Evolutionary conservation across 2,797 vertebrate species (phyloP), one percentile per base, ranked within the genome.

Genomic region (Anableps anableps): DNA sequence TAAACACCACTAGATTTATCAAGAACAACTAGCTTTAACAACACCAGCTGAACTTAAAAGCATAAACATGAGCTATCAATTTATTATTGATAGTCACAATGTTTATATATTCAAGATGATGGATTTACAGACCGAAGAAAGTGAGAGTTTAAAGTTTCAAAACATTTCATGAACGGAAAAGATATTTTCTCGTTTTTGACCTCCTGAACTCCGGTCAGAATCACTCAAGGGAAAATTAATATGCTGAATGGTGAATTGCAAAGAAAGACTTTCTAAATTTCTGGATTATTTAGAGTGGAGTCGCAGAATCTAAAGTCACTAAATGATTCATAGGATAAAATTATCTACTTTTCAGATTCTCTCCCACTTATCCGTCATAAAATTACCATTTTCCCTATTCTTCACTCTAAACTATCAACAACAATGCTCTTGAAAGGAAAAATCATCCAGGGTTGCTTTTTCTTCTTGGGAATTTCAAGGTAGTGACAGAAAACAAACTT

Each of bases 401-500:
- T 26, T 55, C 53, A 26, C 26, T n/a, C 9, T 10, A n/a, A 9
- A 3, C 8, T 11, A n/a, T n/a, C 11, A n/a, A 55, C 23, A 31
- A 31, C n/a, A 29, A 31, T 31, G 1, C 0, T 13, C 16, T 11
- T 16, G n/a, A 60, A 29, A 60, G 29, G 29, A 29, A 60, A 53
- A 29, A 58, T 29, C 11, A 58, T 60, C 2, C n/a, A 5, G n/a
- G 29, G 58, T n/a, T 31, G 14, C 58, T 31, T 53, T 60, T 60
- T 60, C 29, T 4, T 31, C 58, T n/a, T 11, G 14, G 58, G n/a
- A 60, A 75, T 75, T 81, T 50, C 2, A 38, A 76, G 5, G 70
- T 41, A 68, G 77, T 36, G 55, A 55, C 81, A 79, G 47, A 86
- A 88, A 75, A 64, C 71, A 51, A 73, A 79, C 66, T 74, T 14